Conservation (phyloP, 2,113 vertebrate species). For the Todiramphus chloris region DNA sequence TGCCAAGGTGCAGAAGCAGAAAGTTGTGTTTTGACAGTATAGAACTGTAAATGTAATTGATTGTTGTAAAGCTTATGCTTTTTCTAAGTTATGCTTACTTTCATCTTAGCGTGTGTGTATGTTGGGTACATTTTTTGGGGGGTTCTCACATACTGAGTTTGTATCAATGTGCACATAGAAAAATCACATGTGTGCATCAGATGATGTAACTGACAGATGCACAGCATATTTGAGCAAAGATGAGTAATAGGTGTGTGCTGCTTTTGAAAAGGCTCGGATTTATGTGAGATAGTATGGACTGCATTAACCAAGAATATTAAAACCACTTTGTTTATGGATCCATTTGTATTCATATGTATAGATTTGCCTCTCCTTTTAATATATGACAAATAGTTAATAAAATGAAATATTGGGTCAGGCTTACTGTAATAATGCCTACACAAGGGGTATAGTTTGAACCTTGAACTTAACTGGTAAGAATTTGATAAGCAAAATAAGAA, state of each 20-base stretch:
- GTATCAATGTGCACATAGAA: rapidly evolving
- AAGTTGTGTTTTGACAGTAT: neutral
- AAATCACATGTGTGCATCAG: neutral
- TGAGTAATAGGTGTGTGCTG: neutral
- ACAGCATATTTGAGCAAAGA: neutral
- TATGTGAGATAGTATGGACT: neutral
- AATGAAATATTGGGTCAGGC: neutral
- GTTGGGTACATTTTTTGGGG: neutral
- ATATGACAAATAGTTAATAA: neutral
- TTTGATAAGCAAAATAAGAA: neutral
- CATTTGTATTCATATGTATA: neutral
- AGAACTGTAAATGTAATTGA: neutral
- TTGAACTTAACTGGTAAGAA: neutral
- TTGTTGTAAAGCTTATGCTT: neutral
- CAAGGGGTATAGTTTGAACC: neutral
- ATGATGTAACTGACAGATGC: neutral
- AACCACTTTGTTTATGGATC: neutral
- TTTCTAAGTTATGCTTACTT: neutral
- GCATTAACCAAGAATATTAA: neutral
- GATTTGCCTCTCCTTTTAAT: too few relatives aligned
- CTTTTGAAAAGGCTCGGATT: neutral
- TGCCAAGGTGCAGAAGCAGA: slow-evolving; percentile 87
- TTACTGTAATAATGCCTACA: neutral
- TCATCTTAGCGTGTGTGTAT: neutral
- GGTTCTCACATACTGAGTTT: neutral